Base-by-base conservation (phyloP, 2,113 vertebrate genomes). In the Saguinus imperator region DNA sequence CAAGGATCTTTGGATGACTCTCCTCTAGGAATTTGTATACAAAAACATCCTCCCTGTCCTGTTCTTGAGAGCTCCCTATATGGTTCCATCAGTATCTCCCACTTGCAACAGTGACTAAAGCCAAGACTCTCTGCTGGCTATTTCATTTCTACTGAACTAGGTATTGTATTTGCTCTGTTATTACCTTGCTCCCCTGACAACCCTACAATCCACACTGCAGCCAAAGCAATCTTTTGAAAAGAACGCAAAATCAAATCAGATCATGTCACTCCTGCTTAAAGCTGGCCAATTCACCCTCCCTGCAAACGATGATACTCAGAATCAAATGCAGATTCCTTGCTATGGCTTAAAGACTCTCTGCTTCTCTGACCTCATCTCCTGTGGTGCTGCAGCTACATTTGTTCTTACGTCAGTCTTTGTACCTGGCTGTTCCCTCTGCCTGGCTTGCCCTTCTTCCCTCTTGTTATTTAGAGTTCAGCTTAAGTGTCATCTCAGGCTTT, bases 261-360 rank as follows among this genome's bases (percentile, higher is more conserved):
- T 82, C 72, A 8, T 55, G 25, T 40, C 77, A 29, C 25, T 96
- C 45, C 87, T 87, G 68, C 83, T 88, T 68, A 82, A 52, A 48
- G 52, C 11, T 25, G 14, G 37, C 81, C 77, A 4, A 1, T 14
- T 45, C 29, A 17, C 45, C 58, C 40, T 37, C 48, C 40, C 17
- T 52, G 5, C 3, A 20, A 50, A 32, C 16, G 4, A 1, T 40
- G 27, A 25, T 43, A 29, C 50, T 77, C 75, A 52, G 89, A 84
- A 75, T 55, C 68, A 57, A 43, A 18, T 7, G 35, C 48, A 72
- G 83, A 68, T 50, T 87, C 21, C 61, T 27, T 13, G 35, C 5
- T 20, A 6, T 40, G 27, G 21, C n/a, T 73, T 29, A 21, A 64
- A 23, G 70, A 25, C 21, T 3, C 16, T 1, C 13, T 0, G 6